phyloP scores from a whole-genome alignment of 2,888 invertebrate genomes.

The Megamerina dolium region DNA sequence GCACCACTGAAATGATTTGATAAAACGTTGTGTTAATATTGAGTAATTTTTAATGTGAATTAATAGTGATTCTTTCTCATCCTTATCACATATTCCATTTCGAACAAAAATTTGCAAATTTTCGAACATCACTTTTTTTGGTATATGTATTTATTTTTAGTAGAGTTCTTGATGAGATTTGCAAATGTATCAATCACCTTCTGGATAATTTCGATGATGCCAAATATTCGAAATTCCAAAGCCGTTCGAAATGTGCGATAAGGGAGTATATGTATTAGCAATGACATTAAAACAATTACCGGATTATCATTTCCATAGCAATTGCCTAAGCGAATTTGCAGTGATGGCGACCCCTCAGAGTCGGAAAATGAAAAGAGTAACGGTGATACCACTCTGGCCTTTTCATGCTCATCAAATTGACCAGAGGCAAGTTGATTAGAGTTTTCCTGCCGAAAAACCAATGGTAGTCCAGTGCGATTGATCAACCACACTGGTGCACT shows the following conservation, averaged over 20 bases:
- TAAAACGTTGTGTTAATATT: neutral
- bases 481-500: slow-evolving; percentile 91
- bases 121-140: too few relatives aligned
- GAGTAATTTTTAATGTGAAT: neutral
- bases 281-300: slow-evolving; percentile 37
- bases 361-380: slow-evolving; percentile 91
- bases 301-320: slow-evolving; percentile 54
- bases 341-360: slow-evolving; percentile 73
- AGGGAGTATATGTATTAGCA: too few relatives aligned
- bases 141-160: too few relatives aligned
- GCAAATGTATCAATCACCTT: too few relatives aligned
- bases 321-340: slow-evolving; percentile 71
- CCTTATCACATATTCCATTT: too few relatives aligned
- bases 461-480: slow-evolving; percentile 92
- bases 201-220: too few relatives aligned
- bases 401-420: slow-evolving; percentile 91
- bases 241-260: too few relatives aligned
- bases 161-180: too few relatives aligned
- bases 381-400: slow-evolving; percentile 86
- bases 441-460: slow-evolving; percentile 90
- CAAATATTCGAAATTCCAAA: too few relatives aligned
- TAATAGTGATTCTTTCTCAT: too few relatives aligned
- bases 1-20: slow-evolving; percentile 62
- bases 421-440: slow-evolving; percentile 72
- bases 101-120: too few relatives aligned